Conservation (phyloP, 2,113 vertebrate species). For the Patagioenas fasciata region DNA sequence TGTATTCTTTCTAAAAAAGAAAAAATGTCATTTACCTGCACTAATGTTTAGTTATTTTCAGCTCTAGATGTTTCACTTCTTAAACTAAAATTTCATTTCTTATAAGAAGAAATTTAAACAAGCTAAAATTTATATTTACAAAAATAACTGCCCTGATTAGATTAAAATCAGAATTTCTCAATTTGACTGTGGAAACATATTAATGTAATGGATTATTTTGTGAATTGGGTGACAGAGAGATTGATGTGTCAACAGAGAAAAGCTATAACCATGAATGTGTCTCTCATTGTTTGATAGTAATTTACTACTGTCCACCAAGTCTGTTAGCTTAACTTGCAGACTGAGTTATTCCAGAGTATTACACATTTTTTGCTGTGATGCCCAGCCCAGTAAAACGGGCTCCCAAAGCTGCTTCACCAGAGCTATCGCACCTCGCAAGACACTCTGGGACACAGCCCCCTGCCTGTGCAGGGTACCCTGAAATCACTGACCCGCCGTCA, state of each 20-base stretch:
- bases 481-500: accelerated
- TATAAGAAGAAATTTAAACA: slow-evolving; percentile 32
- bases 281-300: slow-evolving; percentile 52
- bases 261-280: slow-evolving; percentile 46
- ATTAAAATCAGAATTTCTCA: slow-evolving; percentile 55
- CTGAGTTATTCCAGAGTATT: neutral
- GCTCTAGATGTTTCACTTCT: neutral
- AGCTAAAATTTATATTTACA: slow-evolving; percentile 30
- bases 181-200: slow-evolving; percentile 42
- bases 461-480: neutral
- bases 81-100: neutral
- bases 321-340: slow-evolving; percentile 37
- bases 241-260: slow-evolving; percentile 61
- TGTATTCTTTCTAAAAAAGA: neutral
- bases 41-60: neutral
- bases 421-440: neutral
- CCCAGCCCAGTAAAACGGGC: neutral
- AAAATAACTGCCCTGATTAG: slow-evolving; percentile 28
- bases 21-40: neutral
- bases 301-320: slow-evolving; percentile 46
- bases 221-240: slow-evolving; percentile 42
- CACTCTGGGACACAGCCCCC: neutral
- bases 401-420: neutral
- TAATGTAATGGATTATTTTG: slow-evolving; percentile 40
- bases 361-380: neutral